Percentiles rank a stretch among this genome's conserved stretches.
Evolutionary conservation across 2,888 invertebrate genomes (phyloP).

Genomic region (Apamea epomidion): DNA sequence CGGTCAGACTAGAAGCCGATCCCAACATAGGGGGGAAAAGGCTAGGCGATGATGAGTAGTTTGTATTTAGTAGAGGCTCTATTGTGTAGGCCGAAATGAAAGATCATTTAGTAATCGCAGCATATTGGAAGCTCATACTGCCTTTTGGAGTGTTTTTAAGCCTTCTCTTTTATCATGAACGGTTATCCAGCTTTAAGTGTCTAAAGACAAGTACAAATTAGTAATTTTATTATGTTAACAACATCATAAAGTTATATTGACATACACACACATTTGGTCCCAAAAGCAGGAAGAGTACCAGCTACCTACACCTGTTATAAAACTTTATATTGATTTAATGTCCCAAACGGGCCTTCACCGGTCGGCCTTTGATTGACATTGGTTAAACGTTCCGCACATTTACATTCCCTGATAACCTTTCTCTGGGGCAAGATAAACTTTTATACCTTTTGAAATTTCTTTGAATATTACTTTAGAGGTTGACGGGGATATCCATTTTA

Average conservation of each 20-base stretch:
- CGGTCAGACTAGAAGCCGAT: background rate
- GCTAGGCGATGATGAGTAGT: background rate
- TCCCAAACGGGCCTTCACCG: background rate
- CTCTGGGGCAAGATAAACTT: conserved; percentile 40
- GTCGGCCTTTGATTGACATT: conserved; percentile 59
- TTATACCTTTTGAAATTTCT: conserved; percentile 43
- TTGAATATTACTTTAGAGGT: conserved; percentile 39
- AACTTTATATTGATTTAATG: background rate
- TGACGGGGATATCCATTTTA: conserved; percentile 41
- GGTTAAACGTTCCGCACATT: conserved; percentile 61
- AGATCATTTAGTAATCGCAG: background rate
- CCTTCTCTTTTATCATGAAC: background rate
- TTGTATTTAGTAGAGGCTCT: background rate
- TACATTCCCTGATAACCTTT: conserved; percentile 51
- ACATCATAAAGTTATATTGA: too few species aligned
- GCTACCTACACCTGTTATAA: background rate
- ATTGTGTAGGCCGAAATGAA: background rate
- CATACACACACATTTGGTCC: too few species aligned
- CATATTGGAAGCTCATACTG: background rate
- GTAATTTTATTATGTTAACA: background rate
- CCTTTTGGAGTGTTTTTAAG: background rate
- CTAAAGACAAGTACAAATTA: background rate
- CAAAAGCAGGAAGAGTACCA: too few species aligned
- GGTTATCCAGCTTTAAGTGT: background rate
- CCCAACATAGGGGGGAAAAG: background rate